These are phyloP conservation scores for Serrognathus titanus DNA, from an alignment of 2,888 invertebrate genomes.

Conservation along the genomic window DNA sequence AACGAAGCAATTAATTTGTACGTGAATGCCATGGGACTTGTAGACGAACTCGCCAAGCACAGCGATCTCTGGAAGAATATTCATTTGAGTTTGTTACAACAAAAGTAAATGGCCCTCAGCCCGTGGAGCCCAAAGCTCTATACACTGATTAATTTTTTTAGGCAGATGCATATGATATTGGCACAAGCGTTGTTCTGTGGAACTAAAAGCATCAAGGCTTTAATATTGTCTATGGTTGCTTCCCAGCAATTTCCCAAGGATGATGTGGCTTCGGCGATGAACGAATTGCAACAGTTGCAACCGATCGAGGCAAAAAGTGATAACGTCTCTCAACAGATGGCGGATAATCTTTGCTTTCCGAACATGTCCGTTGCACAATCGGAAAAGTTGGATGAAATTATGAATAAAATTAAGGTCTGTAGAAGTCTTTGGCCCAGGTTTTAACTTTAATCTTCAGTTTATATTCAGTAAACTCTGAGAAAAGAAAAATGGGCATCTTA, in stretches of 20 bases:
- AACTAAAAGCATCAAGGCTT: conserved; percentile 46
- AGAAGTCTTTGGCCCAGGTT: neutral
- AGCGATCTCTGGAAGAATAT: conserved; percentile 49
- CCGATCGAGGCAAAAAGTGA: conserved; percentile 14
- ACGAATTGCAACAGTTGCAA: conserved; percentile 29
- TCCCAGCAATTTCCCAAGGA: conserved; percentile 32
- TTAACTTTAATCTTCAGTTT: too few species aligned
- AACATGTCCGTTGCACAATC: conserved; percentile 39
- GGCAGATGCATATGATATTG: conserved; percentile 51
- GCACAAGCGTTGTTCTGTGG: conserved; percentile 53
- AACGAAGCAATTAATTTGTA: conserved; percentile 49
- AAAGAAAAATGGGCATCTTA: too few species aligned
- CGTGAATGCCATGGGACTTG: conserved; percentile 50
- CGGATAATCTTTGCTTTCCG: conserved; percentile 30
- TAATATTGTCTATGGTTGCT: conserved; percentile 43
- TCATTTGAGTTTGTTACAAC: conserved; percentile 44
- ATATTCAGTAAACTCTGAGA: too few species aligned
- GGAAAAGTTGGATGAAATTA: conserved; percentile 37
- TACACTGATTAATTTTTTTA: conserved; percentile 20
- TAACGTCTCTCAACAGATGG: conserved; percentile 14
- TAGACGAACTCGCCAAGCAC: conserved; percentile 50
- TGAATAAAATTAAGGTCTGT: conserved; percentile 30
- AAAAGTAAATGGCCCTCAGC: conserved; percentile 34
- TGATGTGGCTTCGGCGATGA: conserved; percentile 35
- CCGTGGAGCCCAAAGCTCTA: too few species aligned